These are phyloP conservation scores for Caranx ignobilis DNA, from an alignment of 2,113 vertebrate species.

Conservation along the genomic window DNA sequence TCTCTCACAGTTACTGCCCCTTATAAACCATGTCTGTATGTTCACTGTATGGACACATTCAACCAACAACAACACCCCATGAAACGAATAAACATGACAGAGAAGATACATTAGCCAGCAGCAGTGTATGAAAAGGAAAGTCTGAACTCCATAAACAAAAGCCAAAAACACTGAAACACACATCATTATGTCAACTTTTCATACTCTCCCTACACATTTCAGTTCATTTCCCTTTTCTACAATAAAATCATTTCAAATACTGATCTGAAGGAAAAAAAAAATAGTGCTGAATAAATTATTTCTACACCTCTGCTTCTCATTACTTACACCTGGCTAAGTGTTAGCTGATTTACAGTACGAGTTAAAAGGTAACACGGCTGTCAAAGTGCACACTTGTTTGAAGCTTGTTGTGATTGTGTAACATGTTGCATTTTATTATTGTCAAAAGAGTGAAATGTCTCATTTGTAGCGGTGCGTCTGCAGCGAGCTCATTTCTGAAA, in stretches of 20 bases:
- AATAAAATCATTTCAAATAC: slow-evolving; percentile 67
- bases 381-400: slow-evolving; percentile 59
- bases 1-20: slow-evolving; percentile 2
- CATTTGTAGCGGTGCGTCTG: slow-evolving; percentile 56
- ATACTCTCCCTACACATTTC: slow-evolving; percentile 22
- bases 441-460: slow-evolving; percentile 55
- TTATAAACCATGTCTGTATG: slow-evolving; percentile 6
- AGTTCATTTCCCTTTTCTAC: slow-evolving; percentile 32
- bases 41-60: slow-evolving; percentile 29
- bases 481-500: slow-evolving; percentile 65
- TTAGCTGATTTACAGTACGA: slow-evolving; percentile 51
- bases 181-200: slow-evolving; percentile 17
- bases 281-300: slow-evolving; percentile 68
- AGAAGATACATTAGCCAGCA: slow-evolving; percentile 60
- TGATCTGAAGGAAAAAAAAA: slow-evolving; percentile 39
- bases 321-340: slow-evolving; percentile 49
- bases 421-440: slow-evolving; percentile 45
- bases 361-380: slow-evolving; percentile 30
- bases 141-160: slow-evolving; percentile 51
- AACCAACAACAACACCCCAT: slow-evolving; percentile 38
- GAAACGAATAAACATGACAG: slow-evolving; percentile 24
- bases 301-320: slow-evolving; percentile 38
- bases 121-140: slow-evolving; percentile 48
- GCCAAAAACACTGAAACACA: slow-evolving; percentile 48
- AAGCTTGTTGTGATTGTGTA: slow-evolving; percentile 53